Conservation (phyloP, 2,888 invertebrate genomes). For the Eupithecia tripunctaria region DNA sequence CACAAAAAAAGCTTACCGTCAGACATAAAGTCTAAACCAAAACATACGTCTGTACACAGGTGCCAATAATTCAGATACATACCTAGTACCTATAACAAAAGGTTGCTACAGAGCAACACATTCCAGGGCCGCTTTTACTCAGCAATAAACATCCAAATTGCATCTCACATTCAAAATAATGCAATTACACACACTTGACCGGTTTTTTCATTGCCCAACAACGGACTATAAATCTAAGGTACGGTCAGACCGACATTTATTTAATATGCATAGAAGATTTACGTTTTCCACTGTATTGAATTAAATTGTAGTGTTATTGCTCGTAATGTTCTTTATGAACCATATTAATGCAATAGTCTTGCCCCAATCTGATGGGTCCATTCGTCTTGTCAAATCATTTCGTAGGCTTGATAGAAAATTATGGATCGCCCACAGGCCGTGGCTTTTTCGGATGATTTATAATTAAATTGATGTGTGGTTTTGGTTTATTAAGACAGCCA, state of each 20-base stretch:
- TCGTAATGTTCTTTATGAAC: slow-evolving; percentile 71
- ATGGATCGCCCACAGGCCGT: slow-evolving; percentile 44
- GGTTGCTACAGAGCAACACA: not conserved
- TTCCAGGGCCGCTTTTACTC: not conserved
- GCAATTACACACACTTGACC: slow-evolving; percentile 37
- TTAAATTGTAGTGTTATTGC: slow-evolving; percentile 70
- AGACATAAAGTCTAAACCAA: not conserved
- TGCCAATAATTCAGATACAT: not conserved
- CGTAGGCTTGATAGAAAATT: slow-evolving; percentile 48
- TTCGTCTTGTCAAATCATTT: slow-evolving; percentile 60
- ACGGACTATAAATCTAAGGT: slow-evolving; percentile 67
- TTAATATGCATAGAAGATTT: slow-evolving; percentile 82
- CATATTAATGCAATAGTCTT: slow-evolving; percentile 58
- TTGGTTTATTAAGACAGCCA: slow-evolving; percentile 29
- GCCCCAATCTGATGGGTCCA: slow-evolving; percentile 36
- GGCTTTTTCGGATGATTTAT: slow-evolving; percentile 41
- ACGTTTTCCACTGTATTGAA: slow-evolving; percentile 76
- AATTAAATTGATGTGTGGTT: slow-evolving; percentile 39
- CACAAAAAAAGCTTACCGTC: too few species aligned
- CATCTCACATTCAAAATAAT: slow-evolving; percentile 31
- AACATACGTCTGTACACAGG: not conserved
- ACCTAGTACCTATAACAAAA: not conserved
- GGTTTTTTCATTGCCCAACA: slow-evolving; percentile 54
- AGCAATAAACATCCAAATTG: slow-evolving; percentile 33
- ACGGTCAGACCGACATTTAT: slow-evolving; percentile 72